Percentiles rank a stretch among this genome's conserved stretches.
phyloP scores from a whole-genome alignment of 2,113 vertebrate genomes.

The Chitala chitala region DNA sequence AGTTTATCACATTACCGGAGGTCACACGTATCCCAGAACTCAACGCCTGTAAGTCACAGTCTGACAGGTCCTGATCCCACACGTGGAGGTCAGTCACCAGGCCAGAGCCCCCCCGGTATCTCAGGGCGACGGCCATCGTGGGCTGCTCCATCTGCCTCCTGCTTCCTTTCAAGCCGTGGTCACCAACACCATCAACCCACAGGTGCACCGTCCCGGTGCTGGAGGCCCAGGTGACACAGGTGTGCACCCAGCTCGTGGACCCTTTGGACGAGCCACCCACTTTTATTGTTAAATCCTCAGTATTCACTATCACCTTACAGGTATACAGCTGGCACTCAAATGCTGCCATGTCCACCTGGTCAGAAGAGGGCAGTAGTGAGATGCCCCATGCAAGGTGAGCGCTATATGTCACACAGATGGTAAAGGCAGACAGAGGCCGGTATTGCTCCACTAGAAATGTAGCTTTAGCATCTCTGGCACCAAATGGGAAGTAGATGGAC shows the following conservation, averaged over 20 bases:
- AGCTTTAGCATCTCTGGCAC: background rate
- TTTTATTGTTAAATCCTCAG: background rate
- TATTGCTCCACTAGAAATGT: background rate
- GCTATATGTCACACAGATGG: constrained; percentile 8
- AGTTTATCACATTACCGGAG: background rate
- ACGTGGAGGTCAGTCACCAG: constrained; percentile 6
- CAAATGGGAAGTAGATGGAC: background rate
- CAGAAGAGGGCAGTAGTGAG: background rate
- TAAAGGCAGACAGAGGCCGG: background rate
- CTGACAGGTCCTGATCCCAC: background rate
- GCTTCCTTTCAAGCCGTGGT: background rate
- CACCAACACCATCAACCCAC: background rate
- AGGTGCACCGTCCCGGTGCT: background rate
- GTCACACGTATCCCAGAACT: background rate
- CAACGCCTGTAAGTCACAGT: background rate
- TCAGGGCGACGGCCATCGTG: background rate
- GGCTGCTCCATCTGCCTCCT: too few species aligned
- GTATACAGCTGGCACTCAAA: background rate
- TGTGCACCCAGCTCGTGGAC: background rate
- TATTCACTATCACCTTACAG: background rate
- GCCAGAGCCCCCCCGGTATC: background rate
- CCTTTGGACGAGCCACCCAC: background rate
- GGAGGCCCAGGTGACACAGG: background rate
- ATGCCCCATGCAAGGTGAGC: background rate
- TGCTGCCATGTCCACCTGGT: background rate